Evolutionary conservation across 2,888 invertebrate genomes (phyloP).

Genomic region (Rhingia rostrata): DNA sequence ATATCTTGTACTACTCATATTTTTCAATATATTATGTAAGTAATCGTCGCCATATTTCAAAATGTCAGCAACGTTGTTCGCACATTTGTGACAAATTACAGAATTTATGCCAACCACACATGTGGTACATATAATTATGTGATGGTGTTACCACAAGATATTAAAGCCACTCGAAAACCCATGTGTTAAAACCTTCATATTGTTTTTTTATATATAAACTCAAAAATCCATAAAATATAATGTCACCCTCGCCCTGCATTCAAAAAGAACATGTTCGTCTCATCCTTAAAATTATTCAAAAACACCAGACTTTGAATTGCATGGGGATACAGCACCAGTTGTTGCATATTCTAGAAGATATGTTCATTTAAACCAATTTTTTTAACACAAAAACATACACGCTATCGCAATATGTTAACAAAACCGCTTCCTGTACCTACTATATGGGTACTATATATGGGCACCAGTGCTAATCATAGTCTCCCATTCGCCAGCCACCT

Average conservation of each 20-base stretch:
- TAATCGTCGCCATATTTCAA: no score
- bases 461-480: conserved; percentile 45
- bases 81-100: no score
- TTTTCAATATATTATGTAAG: no score
- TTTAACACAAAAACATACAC: background rate
- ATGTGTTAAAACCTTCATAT: no score
- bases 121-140: no score
- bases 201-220: background rate
- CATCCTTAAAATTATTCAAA: conserved; percentile 3
- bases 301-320: conserved; percentile 3
- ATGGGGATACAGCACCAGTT: conserved; percentile 15
- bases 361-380: conserved; percentile 15
- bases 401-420: background rate
- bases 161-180: no score
- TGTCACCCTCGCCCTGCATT: background rate
- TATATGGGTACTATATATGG: conserved; percentile 34
- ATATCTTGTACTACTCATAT: no score
- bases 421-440: background rate
- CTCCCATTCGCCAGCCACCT: no score
- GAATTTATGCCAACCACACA: no score
- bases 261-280: background rate
- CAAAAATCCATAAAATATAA: background rate
- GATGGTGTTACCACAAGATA: no score
- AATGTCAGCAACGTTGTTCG: no score
- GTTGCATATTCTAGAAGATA: conserved; percentile 17